These are phyloP conservation scores for Nasua narica DNA, from an alignment of 2,797 vertebrate genomes.

Conservation along the genomic window DNA sequence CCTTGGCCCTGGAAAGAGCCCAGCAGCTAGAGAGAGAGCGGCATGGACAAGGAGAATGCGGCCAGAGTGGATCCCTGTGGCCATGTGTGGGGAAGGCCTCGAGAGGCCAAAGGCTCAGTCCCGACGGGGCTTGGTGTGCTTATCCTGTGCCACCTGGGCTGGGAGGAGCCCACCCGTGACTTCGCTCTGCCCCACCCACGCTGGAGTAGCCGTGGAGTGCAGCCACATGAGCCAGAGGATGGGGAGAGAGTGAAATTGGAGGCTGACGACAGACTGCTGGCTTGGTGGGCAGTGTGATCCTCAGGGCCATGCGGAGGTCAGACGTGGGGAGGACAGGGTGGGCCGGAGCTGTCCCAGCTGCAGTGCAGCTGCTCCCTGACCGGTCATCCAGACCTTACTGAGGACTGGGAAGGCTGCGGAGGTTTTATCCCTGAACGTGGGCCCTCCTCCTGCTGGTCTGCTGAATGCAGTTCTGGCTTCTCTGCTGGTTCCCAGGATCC, in stretches of 20 bases:
- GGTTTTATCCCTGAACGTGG: slow-evolving; percentile 33
- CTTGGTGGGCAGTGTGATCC: slow-evolving; percentile 50
- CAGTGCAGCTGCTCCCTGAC: slow-evolving; percentile 70
- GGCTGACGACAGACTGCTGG: slow-evolving; percentile 60
- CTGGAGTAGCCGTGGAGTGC: background rate
- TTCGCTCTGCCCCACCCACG: background rate
- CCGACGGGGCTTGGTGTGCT: background rate
- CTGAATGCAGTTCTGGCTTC: background rate
- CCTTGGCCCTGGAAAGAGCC: background rate
- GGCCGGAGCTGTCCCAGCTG: slow-evolving; percentile 63
- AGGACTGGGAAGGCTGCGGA: background rate
- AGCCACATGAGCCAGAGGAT: background rate
- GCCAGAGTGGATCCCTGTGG: background rate
- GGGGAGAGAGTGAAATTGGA: slow-evolving; percentile 56
- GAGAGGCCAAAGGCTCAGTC: background rate
- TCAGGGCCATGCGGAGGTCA: slow-evolving; percentile 61
- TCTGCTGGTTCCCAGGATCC: background rate
- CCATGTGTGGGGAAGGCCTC: background rate
- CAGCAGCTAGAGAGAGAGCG: background rate
- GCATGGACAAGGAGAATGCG: background rate
- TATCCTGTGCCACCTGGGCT: background rate
- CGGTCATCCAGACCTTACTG: slow-evolving; percentile 67
- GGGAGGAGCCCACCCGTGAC: background rate
- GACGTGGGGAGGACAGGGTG: slow-evolving; percentile 36
- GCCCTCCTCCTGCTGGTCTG: background rate